phyloP scores from a whole-genome alignment of 2,888 invertebrate species.

The Cabera pusaria region DNA sequence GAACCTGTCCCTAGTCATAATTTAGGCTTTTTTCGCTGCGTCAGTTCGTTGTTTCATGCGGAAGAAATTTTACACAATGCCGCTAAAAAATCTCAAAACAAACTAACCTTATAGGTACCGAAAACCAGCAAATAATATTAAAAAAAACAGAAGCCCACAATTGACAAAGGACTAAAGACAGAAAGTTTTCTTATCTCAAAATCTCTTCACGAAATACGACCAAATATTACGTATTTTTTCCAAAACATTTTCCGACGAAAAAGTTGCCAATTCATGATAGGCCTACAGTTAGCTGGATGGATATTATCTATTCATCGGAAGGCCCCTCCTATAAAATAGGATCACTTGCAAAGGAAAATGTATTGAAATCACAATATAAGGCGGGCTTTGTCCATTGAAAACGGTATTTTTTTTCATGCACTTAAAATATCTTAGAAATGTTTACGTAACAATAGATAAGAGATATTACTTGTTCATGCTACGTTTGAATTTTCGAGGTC shows the following conservation, averaged over 20 bases:
- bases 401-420: constrained; percentile 52
- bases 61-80: no score
- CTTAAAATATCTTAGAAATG: constrained; percentile 50
- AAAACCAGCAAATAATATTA: no score
- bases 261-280: constrained; percentile 72
- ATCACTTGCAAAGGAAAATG: constrained; percentile 74
- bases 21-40: no score
- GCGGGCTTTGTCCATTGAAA: constrained; percentile 65
- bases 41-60: no score
- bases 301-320: constrained; percentile 46
- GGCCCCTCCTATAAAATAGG: constrained; percentile 69
- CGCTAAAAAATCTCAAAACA: no score
- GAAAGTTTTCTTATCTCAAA: constrained; percentile 34
- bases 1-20: no score
- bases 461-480: constrained; percentile 72
- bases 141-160: constrained; percentile 1
- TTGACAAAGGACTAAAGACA: constrained; percentile 18
- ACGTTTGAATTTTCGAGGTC: constrained; percentile 50
- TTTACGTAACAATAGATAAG: constrained; percentile 72
- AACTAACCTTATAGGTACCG: no score
- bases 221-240: constrained; percentile 46
- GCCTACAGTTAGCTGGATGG: constrained; percentile 66
- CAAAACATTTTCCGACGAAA: constrained; percentile 48
- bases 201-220: constrained; percentile 40
- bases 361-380: constrained; percentile 80